phyloP scores from a whole-genome alignment of 2,113 vertebrate species.

The Silurus glanis region DNA sequence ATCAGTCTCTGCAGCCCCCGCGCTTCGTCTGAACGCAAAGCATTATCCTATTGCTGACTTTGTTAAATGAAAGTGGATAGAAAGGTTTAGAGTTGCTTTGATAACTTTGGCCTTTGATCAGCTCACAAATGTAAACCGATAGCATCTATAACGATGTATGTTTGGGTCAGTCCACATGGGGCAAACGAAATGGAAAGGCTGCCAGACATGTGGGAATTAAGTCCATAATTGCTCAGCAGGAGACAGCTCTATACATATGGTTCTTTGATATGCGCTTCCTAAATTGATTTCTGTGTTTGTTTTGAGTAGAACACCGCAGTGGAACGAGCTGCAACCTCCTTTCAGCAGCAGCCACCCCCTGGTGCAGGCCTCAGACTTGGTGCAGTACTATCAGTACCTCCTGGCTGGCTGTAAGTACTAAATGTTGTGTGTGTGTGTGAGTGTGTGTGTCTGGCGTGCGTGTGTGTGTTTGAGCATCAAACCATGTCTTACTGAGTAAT shows the following conservation, averaged over 20 bases:
- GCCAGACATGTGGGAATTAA: conserved; percentile 19
- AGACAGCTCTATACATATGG: conserved; percentile 47
- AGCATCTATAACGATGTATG: conserved; percentile 27
- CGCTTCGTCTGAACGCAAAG: not conserved
- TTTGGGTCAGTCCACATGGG: conserved; percentile 27
- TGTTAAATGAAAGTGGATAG: conserved; percentile 33
- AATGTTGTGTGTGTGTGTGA: not conserved
- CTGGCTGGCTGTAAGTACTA: conserved; percentile 85
- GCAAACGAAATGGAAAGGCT: conserved; percentile 23
- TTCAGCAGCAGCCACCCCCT: conserved; percentile 94
- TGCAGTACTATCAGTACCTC: conserved; percentile 92
- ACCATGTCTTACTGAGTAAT: conserved; percentile 52
- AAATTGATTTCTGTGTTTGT: conserved; percentile 52
- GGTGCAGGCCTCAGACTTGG: conserved; percentile 89
- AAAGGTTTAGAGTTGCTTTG: conserved; percentile 30
- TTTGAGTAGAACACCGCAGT: conserved; percentile 88
- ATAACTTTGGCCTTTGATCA: conserved; percentile 42
- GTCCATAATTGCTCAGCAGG: conserved; percentile 54
- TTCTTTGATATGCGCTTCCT: conserved; percentile 48
- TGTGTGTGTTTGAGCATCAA: conserved; percentile 17
- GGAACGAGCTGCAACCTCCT: conserved; percentile 96
- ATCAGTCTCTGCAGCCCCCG: not conserved
- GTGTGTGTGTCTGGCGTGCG: not conserved
- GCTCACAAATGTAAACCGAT: conserved; percentile 43
- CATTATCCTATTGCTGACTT: not conserved